Percentiles rank a stretch among this genome's conserved stretches.
Conservation (phyloP, 1,140 invertebrate species). For the Trachymyrmex septentrionalis region DNA sequence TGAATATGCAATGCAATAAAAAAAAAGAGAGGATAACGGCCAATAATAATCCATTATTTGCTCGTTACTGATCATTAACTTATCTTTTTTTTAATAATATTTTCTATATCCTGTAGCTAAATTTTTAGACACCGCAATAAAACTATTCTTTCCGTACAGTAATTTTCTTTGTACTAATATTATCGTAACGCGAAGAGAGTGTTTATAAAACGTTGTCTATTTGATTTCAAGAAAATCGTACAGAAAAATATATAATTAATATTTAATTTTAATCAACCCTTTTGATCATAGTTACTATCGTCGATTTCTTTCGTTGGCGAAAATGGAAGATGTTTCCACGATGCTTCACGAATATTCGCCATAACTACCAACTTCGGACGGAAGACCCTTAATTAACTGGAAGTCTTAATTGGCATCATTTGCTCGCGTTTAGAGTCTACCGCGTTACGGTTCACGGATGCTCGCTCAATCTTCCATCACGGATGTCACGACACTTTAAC, state of each 20-base stretch:
- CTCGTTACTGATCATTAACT: too few species aligned
- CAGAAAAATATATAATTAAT: not conserved
- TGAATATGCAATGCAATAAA: too few species aligned
- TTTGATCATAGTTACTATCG: not conserved
- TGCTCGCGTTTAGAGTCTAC: constrained; percentile 29
- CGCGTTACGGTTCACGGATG: constrained; percentile 37
- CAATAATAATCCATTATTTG: too few species aligned
- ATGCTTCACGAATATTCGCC: not conserved
- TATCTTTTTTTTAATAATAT: too few species aligned
- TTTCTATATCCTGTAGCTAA: too few species aligned
- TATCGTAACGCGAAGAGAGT: not conserved
- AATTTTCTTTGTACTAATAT: not conserved
- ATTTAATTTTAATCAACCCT: not conserved
- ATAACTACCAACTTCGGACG: constrained; percentile 23
- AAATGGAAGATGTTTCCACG: not conserved
- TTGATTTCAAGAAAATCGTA: not conserved
- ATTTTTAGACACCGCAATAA: too few species aligned
- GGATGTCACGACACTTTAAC: constrained; percentile 51
- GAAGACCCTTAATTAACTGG: constrained; percentile 41
- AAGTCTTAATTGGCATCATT: constrained; percentile 58
- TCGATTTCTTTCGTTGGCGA: not conserved
- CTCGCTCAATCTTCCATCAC: constrained; percentile 26
- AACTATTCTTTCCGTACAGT: too few species aligned
- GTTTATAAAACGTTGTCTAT: not conserved
- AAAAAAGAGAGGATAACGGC: too few species aligned